These are phyloP conservation scores for human DNA, from an alignment of 2,113 vertebrate genomes.

Conservation along the genomic window DNA sequence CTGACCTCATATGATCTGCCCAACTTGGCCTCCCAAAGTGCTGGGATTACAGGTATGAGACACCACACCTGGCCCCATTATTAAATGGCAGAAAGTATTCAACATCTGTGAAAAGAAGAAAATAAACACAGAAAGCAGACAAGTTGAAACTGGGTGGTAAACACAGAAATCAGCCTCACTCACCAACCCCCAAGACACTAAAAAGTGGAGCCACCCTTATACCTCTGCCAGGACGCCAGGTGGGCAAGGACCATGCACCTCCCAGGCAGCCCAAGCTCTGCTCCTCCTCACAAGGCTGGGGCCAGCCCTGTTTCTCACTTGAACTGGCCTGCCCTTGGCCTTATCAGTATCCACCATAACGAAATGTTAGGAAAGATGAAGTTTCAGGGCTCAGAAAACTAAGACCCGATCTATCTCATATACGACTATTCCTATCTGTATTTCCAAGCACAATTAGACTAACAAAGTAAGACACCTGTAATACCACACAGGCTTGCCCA, in stretches of 20 bases:
- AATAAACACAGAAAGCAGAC: background rate
- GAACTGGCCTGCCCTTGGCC: background rate
- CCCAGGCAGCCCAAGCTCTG: too few species aligned
- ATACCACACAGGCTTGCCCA: background rate
- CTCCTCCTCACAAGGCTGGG: background rate
- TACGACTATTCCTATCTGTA: background rate
- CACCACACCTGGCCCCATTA: background rate
- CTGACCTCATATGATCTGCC: too few species aligned
- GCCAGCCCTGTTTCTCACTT: background rate
- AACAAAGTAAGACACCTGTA: background rate
- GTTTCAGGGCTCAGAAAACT: background rate
- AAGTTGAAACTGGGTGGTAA: background rate
- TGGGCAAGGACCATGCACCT: accelerated
- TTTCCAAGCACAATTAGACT: background rate
- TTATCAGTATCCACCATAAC: background rate
- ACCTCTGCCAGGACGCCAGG: background rate
- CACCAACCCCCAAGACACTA: background rate
- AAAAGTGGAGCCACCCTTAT: background rate
- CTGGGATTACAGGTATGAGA: too few species aligned
- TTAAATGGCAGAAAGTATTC: too few species aligned
- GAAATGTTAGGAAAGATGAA: background rate
- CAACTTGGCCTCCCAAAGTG: too few species aligned
- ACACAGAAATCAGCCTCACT: background rate
- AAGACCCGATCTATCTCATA: background rate
- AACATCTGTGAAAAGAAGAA: too few species aligned